phyloP scores from a whole-genome alignment of 2,113 vertebrate genomes.

The Pyxicephalus adspersus region DNA sequence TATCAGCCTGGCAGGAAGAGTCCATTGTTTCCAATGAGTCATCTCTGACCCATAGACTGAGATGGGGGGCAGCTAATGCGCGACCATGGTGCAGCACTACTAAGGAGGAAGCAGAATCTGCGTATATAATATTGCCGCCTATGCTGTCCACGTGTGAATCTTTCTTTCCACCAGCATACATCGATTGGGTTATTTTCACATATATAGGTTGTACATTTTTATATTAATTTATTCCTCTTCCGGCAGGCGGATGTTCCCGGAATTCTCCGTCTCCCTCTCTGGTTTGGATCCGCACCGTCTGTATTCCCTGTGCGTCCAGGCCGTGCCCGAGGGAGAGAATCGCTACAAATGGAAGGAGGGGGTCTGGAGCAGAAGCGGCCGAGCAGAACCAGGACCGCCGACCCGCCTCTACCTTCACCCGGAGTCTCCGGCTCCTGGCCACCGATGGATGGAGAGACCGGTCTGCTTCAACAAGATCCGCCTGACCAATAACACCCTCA shows the following conservation, averaged over 20 bases:
- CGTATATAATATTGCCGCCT: no score
- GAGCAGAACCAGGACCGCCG: constrained; percentile 59
- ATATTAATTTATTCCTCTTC: neutral
- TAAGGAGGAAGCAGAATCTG: no score
- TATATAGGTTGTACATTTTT: no score
- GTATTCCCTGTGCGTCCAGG: constrained; percentile 66
- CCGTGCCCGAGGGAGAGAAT: constrained; percentile 64
- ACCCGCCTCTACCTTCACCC: constrained; percentile 66
- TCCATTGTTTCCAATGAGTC: no score
- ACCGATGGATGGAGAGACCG: constrained; percentile 65
- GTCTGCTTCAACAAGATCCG: constrained; percentile 67
- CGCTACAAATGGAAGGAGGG: constrained; percentile 66
- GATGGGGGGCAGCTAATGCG: no score
- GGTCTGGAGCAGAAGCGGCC: constrained; percentile 60
- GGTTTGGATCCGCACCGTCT: constrained; percentile 63
- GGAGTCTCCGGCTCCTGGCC: constrained; percentile 61
- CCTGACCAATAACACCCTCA: constrained; percentile 66
- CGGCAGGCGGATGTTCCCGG: constrained; percentile 65
- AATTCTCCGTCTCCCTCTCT: constrained; percentile 62
- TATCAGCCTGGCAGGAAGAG: no score
- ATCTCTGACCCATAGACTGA: no score
- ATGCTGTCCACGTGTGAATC: no score
- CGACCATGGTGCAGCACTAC: no score
- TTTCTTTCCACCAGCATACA: no score
- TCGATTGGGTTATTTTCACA: no score